phyloP scores from a whole-genome alignment of 2,888 invertebrate species.

The Stenodera caucasica region DNA sequence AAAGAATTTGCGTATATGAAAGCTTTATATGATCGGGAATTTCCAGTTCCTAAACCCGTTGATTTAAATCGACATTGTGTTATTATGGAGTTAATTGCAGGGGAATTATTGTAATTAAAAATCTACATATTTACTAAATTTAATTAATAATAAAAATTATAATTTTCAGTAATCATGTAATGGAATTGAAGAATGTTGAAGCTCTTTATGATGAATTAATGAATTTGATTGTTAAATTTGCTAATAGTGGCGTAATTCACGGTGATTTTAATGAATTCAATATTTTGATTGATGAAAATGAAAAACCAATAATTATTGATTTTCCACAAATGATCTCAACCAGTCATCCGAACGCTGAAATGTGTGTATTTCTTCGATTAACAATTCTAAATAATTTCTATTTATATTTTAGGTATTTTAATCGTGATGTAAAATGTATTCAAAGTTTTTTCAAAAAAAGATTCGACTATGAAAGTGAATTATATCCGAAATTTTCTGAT shows the following conservation, averaged over 20 bases:
- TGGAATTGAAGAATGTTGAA: constrained; percentile 69
- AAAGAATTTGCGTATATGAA: constrained; percentile 99
- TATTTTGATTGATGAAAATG: constrained; percentile 81
- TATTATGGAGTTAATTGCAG: constrained; percentile 89
- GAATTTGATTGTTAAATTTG: constrained; percentile 88
- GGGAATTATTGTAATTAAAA: constrained; percentile 73
- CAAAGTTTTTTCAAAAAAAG: constrained; percentile 87
- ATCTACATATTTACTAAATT: no score
- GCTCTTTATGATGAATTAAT: constrained; percentile 90
- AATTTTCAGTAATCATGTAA: constrained; percentile 60
- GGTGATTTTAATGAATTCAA: constrained; percentile 99
- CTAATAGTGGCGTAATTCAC: constrained; percentile 95
- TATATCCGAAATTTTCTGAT: constrained; percentile 76
- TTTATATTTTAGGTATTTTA: constrained; percentile 75
- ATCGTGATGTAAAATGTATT: constrained; percentile 93
- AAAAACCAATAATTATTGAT: constrained; percentile 88
- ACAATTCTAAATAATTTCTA: no score
- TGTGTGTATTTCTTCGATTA: constrained; percentile 62
- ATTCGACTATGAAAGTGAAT: constrained; percentile 85
- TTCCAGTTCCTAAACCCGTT: constrained; percentile 93
- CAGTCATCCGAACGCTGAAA: constrained; percentile 86
- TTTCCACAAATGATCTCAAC: constrained; percentile 99
- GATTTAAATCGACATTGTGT: constrained; percentile 96
- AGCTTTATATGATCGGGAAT: constrained; percentile 83
- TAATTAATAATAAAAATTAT: no score